Base-by-base conservation (phyloP, 2,113 vertebrate species). In the Vulpes vulpes region DNA sequence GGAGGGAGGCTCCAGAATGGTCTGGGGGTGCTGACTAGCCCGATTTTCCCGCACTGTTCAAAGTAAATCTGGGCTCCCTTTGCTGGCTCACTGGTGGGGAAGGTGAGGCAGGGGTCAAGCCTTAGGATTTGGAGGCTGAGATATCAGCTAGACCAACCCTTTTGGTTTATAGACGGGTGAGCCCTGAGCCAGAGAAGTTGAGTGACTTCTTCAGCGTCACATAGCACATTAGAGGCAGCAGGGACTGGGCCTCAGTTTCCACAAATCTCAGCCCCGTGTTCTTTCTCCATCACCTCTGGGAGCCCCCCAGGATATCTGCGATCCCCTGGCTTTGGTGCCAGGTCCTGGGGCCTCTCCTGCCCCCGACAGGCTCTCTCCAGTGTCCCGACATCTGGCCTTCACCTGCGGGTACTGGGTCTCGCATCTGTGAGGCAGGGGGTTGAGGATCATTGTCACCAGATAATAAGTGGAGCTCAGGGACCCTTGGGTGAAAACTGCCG, bases 401-500 rank as follows among this genome's bases (percentile, higher is more conserved):
- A 0, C 55, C 49, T 14, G 12, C 20, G 43, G 65, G 32, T 38
- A 43, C 84, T 89, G 19, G 25, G n/a, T 59, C 92, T 84, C 19
- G 1, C 57, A 15, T 73, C 96, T 97, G 94, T 95, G 94, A 92
- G 74, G 67, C 53, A 27, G 67, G 57, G 80, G 89, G 76, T 65
- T 83, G 65, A 80, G 90, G 85, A 93, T 97, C 93, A 89, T 89
- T 95, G 91, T 96, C 91, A 0, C 89, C 91, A 83, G 96, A 97
- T 95, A 97, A 94, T 85, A 91, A 97, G 88, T 96, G 83, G 83
- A 87, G 60, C n/a, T 53, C n/a, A 17, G 92, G 30, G 94, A 87
- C 95, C 92, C 57, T 89, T 60, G 89, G 59, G 80, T 23, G 84
- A 57, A 79, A 91, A 65, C 88, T 76, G 92, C 81, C 67, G 20